Conservation (phyloP, 2,113 vertebrate species). For the Phylloscopus trochilus region DNA sequence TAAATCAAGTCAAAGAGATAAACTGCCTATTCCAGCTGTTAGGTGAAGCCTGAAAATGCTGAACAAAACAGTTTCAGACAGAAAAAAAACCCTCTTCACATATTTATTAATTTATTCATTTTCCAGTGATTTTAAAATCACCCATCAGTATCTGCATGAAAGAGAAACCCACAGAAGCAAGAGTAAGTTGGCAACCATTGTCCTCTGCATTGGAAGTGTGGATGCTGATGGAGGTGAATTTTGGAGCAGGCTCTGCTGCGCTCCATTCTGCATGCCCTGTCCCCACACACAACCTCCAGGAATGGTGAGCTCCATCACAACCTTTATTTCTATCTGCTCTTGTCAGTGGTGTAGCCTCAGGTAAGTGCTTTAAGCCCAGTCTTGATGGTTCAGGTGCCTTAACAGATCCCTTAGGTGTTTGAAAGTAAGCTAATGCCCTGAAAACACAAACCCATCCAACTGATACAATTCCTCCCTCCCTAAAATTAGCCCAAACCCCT, state of each 20-base stretch:
- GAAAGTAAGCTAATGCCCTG: neutral
- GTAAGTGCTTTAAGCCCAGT: neutral
- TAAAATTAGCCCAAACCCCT: neutral
- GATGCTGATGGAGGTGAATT: neutral
- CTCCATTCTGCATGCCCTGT: neutral
- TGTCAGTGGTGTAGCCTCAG: neutral
- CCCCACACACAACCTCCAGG: neutral
- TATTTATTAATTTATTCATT: neutral
- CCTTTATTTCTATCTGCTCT: neutral
- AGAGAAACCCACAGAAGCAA: neutral
- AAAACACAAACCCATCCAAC: neutral
- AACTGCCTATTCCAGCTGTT: neutral
- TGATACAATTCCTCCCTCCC: neutral
- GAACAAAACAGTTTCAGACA: neutral
- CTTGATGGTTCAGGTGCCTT: neutral
- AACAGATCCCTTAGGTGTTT: neutral
- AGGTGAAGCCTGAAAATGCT: neutral
- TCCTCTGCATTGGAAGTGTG: fast-evolving
- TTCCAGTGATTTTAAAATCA: neutral
- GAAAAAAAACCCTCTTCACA: neutral
- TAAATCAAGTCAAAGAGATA: neutral
- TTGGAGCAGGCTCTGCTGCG: neutral
- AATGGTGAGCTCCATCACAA: fast-evolving
- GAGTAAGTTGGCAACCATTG: neutral
- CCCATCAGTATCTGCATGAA: neutral